Evolutionary conservation across 2,113 vertebrate genomes (phyloP).

Genomic region (Paramormyrops kingsleyae): DNA sequence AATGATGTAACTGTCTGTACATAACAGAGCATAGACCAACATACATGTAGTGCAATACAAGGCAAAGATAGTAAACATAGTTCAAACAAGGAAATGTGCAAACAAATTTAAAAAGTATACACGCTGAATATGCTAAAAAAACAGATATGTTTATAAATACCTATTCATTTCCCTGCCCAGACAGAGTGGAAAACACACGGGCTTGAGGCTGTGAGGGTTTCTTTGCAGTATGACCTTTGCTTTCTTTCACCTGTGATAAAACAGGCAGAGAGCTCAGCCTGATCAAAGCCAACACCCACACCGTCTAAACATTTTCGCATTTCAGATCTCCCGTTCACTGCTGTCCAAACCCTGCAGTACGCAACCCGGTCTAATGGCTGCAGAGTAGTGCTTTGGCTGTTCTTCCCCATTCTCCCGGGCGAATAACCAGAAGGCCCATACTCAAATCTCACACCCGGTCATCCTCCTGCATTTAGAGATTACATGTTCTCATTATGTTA

Average conservation of each 20-base stretch:
- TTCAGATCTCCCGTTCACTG: not conserved
- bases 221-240: not conserved
- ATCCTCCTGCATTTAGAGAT: not conserved
- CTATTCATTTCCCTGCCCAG: not conserved
- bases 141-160: not conserved
- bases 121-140: not conserved
- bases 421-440: not conserved
- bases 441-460: not conserved
- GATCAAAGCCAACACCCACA: not conserved
- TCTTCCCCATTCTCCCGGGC: not conserved
- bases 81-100: not conserved
- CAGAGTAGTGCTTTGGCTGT: not conserved
- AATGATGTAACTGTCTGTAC: too few relatives aligned
- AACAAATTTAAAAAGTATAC: not conserved
- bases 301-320: not conserved
- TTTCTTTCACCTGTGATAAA: not conserved
- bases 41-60: not conserved
- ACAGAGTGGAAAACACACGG: not conserved
- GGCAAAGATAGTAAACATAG: not conserved
- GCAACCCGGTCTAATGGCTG: not conserved
- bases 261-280: not conserved
- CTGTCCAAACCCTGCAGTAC: not conserved
- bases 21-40: not conserved
- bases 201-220: too few relatives aligned
- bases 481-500: not conserved